Evolutionary conservation across 2,888 invertebrate species (phyloP), one percentile per base, ranked within the genome.

Genomic region (Allolobophora icterica): DNA sequence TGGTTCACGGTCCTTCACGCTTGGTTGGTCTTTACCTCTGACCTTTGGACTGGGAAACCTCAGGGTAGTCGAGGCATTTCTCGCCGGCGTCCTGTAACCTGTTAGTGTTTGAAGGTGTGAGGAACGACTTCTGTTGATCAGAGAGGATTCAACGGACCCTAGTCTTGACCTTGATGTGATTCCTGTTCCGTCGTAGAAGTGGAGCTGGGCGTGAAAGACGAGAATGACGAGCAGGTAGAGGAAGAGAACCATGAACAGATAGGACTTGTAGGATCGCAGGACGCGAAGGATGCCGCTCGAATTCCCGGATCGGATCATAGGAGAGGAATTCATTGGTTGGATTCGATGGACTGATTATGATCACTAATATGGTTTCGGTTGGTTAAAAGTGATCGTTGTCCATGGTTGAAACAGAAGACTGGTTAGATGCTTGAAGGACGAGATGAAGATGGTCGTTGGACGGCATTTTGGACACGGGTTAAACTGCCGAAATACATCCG

Each of bases 261-360:
- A 87, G 35, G 87, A 38, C 87, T 87, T 87, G n/a, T 87, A 87
- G 87, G 87, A 87, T 13, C 87, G 38, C 38, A 87, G 35, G 35
- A 38, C 87, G 24, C 87, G 87, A 17, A 87, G 87, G 87, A 87
- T 24, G 35, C 87, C 87, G 35, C 38, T 35, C 1, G 87, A 87
- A 15, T 87, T 35, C 35, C 34, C 87, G 5, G 24, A 87, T 35
- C 87, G 87, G 15, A 87, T 24, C 87, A 87, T 87, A 21, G 34
- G 87, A 24, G 38, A 35, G 11, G 71, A 87, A 30, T 8, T 87
- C 87, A 87, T 38, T 34, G 21, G 35, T 0, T 17, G 21, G 87
- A 87, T 87, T 87, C 35, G 3, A 24, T 8, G 35, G 34, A 87
- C 71, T 71, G 30, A 13, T n/a, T 24, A 52, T 21, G 52, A 24